These are phyloP conservation scores for Cryptocephalus primarius DNA, from an alignment of 2,888 invertebrate genomes.

Conservation along the genomic window DNA sequence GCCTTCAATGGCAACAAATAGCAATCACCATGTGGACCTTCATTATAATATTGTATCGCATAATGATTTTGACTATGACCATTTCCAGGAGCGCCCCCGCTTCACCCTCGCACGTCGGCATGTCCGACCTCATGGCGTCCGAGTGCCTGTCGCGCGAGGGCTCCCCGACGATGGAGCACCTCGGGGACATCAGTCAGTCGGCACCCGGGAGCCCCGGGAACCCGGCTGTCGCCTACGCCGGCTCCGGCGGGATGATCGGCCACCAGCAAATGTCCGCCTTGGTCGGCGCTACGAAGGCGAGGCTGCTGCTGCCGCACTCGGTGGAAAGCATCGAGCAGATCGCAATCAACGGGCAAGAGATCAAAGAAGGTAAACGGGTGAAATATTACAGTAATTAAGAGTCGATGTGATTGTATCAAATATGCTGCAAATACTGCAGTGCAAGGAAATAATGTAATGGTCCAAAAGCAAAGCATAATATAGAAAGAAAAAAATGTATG, in stretches of 20 bases:
- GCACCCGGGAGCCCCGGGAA: slow-evolving; percentile 49
- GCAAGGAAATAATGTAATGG: too few relatives aligned
- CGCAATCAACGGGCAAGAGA: slow-evolving; percentile 31
- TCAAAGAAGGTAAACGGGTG: slow-evolving; percentile 30
- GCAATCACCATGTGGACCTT: too few relatives aligned
- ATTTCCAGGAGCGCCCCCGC: slow-evolving; percentile 77
- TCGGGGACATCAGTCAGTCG: slow-evolving; percentile 35
- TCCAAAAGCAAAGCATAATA: too few relatives aligned
- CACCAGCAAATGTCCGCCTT: slow-evolving; percentile 40
- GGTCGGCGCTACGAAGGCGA: slow-evolving; percentile 38
- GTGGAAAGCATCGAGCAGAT: slow-evolving; percentile 46
- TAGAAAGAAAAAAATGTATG: too few relatives aligned
- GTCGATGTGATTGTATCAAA: neutral
- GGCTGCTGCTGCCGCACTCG: slow-evolving; percentile 44
- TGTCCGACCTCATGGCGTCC: slow-evolving; percentile 74
- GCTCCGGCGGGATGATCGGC: slow-evolving; percentile 35
- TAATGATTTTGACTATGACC: too few relatives aligned
- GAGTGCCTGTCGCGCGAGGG: slow-evolving; percentile 83
- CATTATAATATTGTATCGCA: too few relatives aligned
- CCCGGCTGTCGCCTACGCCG: slow-evolving; percentile 34
- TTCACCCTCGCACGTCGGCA: slow-evolving; percentile 85
- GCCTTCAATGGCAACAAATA: too few relatives aligned
- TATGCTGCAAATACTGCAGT: too few relatives aligned
- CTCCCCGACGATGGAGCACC: slow-evolving; percentile 75
- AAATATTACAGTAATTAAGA: too few relatives aligned